Evolutionary conservation across 2,888 invertebrate genomes (phyloP), one percentile per base, ranked within the genome.

Genomic region (Sesia bembeciformis): DNA sequence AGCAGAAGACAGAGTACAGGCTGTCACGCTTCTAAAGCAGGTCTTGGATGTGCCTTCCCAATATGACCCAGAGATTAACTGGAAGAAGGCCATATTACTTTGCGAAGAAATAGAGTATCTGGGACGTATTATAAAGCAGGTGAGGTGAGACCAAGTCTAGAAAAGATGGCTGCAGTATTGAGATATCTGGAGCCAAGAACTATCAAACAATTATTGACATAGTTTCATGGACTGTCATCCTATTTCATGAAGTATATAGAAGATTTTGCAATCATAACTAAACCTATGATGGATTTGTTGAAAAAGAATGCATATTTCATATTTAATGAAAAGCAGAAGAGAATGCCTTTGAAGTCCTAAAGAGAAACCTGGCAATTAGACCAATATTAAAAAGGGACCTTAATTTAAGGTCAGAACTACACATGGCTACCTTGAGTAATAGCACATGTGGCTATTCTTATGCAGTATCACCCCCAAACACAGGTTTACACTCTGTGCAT

Each of bases 11-110:
- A 42, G 41, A 42, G 42, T 39, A 3, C 52, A 52, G 39, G 52
- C 42, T 5, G 42, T 52, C 5, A 6, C n/a, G 4, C 8, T 41
- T 40, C 43, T 52, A 4, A 8, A 52, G 39, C 52, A 39, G 7
- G 52, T 52, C 42, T 57, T 8, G 39, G 54, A n/a, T 54, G 54
- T 53, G 54, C 54, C 3, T 43, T 56, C 8, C 38, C 23, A 23
- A 23, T 23, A 23, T 23, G 23, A 23, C 1, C 23, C 23, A 2
- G 23, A 52, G 41, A 52, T 54, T n/a, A 56, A 56, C 41, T 54
- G 54, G 42, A 42, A 42, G 42, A 42, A 42, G 7, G 42, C 42
- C 1, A 42, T 1, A 5, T 7, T 3, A 42, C 7, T 42, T 5
- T 7, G 7, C 5, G 7, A 42, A 5, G 41, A 41, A 41, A 41